Evolutionary conservation across 2,888 invertebrate genomes (phyloP).

Genomic region (Agrotis ipsilon): DNA sequence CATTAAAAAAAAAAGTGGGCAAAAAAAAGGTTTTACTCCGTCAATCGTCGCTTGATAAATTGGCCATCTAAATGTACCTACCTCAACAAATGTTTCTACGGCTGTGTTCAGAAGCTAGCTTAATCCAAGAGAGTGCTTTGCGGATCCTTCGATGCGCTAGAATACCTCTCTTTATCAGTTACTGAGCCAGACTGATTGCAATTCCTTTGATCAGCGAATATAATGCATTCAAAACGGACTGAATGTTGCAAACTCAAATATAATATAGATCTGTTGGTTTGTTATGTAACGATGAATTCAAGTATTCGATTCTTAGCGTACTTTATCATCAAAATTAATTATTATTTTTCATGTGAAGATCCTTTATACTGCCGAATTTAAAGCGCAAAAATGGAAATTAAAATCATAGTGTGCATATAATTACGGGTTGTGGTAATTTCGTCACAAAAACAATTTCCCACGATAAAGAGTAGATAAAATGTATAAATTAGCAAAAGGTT

Average conservation of each 20-base stretch:
- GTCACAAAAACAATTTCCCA: too few relatives aligned
- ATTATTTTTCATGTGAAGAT: too few relatives aligned
- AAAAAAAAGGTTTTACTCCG: too few relatives aligned
- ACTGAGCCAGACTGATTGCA: conserved; percentile 6
- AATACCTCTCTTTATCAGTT: conserved; percentile 14
- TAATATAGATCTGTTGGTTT: background rate
- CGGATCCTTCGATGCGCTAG: conserved; percentile 8
- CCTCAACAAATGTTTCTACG: conserved; percentile 12
- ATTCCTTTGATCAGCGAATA: conserved; percentile 26
- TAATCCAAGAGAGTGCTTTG: conserved; percentile 16
- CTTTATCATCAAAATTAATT: too few relatives aligned
- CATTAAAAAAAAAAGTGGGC: too few relatives aligned
- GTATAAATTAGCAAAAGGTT: too few relatives aligned
- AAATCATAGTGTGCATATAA: too few relatives aligned
- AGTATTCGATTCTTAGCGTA: too few relatives aligned
- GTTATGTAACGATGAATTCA: background rate
- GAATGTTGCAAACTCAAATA: background rate
- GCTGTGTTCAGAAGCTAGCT: conserved; percentile 3
- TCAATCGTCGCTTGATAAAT: background rate
- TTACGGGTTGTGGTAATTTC: too few relatives aligned
- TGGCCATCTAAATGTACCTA: background rate
- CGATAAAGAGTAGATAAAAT: too few relatives aligned
- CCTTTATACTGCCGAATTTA: too few relatives aligned
- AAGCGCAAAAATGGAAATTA: too few relatives aligned
- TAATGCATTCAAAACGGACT: conserved; percentile 1